Conservation (phyloP, 2,113 vertebrate genomes). For the Collichthys lucidus region DNA sequence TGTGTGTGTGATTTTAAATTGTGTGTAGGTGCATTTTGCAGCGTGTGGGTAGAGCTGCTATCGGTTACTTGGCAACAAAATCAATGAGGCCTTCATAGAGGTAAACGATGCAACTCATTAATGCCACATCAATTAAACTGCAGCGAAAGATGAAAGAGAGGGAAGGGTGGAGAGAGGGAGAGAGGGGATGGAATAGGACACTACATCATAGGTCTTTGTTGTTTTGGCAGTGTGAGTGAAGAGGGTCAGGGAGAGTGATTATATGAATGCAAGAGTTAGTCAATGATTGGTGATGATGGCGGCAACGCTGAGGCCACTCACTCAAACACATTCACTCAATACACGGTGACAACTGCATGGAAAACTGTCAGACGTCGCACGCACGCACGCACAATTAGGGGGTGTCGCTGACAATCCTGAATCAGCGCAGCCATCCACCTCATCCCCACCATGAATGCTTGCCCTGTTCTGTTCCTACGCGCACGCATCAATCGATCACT, state of each 20-base stretch:
- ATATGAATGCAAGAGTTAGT: conserved; percentile 60
- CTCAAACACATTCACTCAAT: conserved; percentile 12
- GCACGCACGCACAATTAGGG: conserved; percentile 20
- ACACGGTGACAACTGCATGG: conserved; percentile 10
- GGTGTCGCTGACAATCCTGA: conserved; percentile 44
- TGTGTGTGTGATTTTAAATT: conserved; percentile 2
- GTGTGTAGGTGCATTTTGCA: conserved; percentile 31
- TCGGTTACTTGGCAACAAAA: conserved; percentile 60
- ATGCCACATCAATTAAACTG: conserved; percentile 62
- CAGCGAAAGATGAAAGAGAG: conserved; percentile 5
- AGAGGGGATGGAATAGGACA: conserved; percentile 26
- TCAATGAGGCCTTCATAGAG: conserved; percentile 67
- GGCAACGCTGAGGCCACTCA: conserved; percentile 18
- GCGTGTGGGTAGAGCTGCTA: conserved; percentile 38
- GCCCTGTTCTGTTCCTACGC: conserved; percentile 36
- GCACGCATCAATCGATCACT: conserved; percentile 62
- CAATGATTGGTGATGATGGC: conserved; percentile 65
- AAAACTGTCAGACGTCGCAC: background rate
- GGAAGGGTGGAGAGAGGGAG: background rate
- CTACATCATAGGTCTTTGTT: conserved; percentile 43
- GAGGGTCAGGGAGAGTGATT: conserved; percentile 4
- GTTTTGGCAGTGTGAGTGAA: conserved; percentile 32
- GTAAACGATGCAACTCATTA: conserved; percentile 76
- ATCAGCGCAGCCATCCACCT: conserved; percentile 50
- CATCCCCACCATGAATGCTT: conserved; percentile 29